Conservation (phyloP, 2,113 vertebrate genomes). For the Triplophysa dalaica region DNA sequence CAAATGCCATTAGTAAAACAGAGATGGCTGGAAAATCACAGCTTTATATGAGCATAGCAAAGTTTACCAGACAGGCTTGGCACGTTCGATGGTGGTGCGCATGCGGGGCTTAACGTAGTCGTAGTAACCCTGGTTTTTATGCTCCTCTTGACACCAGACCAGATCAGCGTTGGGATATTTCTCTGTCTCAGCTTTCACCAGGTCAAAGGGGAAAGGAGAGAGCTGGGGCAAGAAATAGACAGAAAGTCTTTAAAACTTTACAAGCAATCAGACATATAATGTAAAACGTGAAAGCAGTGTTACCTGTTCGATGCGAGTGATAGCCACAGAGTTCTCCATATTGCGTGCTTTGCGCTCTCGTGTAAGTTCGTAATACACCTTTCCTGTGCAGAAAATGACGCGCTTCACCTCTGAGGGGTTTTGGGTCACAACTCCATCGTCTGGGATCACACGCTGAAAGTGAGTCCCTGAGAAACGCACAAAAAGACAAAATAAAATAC, state of each 20-base stretch:
- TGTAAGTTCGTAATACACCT: conserved; percentile 92
- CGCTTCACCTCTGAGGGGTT: conserved; percentile 80
- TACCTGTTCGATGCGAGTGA: conserved; percentile 94
- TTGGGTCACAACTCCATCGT: conserved; percentile 73
- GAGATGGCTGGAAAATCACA: not conserved
- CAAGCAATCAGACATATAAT: not conserved
- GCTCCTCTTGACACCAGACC: conserved; percentile 98
- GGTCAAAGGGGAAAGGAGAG: conserved; percentile 96
- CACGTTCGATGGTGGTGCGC: conserved; percentile 87
- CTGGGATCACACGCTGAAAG: conserved; percentile 89
- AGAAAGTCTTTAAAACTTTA: not conserved
- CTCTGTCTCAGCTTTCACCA: conserved; percentile 84
- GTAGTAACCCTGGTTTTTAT: conserved; percentile 98
- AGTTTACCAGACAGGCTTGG: conserved; percentile 87
- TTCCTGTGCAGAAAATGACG: conserved; percentile 92
- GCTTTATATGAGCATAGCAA: not conserved
- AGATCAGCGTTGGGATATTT: conserved; percentile 86
- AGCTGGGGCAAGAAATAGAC: conserved; percentile 70
- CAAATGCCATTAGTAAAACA: not conserved
- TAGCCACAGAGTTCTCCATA: conserved; percentile 83
- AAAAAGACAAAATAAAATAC: not conserved
- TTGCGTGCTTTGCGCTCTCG: conserved; percentile 82
- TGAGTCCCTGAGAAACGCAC: conserved; percentile 77
- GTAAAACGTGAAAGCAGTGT: not conserved
- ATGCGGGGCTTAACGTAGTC: conserved; percentile 97